Percentiles rank a stretch among this genome's conserved stretches.
These are phyloP conservation scores for Campylorhamphus procurvoides DNA, from an alignment of 2,113 vertebrate species.

Conservation along the genomic window DNA sequence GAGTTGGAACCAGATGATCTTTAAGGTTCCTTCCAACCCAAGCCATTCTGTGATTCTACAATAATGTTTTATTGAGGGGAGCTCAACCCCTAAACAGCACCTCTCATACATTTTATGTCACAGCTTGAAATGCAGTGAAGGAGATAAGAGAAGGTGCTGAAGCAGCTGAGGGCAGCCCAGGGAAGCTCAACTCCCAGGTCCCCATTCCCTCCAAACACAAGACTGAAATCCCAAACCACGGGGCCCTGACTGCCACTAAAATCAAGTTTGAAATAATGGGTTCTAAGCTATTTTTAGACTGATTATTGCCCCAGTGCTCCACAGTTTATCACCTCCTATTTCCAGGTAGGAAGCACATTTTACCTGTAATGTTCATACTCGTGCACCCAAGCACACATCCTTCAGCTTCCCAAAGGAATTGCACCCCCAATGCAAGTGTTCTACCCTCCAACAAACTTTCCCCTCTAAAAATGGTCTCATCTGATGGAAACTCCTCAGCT, in stretches of 20 bases:
- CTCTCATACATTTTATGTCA: neutral
- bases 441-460: neutral
- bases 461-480: neutral
- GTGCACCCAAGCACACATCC: accelerated
- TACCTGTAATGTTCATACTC: neutral
- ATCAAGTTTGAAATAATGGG: neutral
- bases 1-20: neutral
- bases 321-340: neutral
- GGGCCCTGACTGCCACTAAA: too few species aligned
- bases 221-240: neutral
- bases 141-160: neutral
- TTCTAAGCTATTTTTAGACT: neutral
- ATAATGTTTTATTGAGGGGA: neutral
- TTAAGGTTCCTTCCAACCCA: neutral
- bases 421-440: neutral
- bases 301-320: neutral
- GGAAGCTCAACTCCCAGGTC: neutral
- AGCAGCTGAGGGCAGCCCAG: neutral
- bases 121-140: neutral
- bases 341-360: neutral
- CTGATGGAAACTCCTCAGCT: neutral
- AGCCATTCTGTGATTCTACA: neutral
- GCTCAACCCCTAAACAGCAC: neutral
- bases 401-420: neutral
- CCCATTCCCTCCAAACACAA: neutral